Conservation (phyloP, 2,888 invertebrate species). For the Drosophila monieri region DNA sequence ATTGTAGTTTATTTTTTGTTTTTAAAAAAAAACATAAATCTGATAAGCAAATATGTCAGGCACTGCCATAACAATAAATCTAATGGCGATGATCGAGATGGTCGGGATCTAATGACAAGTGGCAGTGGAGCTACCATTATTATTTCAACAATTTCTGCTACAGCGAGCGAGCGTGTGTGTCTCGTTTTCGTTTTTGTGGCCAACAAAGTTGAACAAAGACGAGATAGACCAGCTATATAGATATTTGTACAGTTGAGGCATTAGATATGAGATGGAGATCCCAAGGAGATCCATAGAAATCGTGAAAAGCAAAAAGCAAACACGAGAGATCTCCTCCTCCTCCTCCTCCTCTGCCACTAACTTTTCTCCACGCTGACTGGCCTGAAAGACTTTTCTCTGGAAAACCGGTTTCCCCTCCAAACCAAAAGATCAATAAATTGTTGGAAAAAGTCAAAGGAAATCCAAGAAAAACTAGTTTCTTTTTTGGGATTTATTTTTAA, state of each 20-base stretch:
- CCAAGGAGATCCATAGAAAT: not conserved
- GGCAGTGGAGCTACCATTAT: constrained; percentile 44
- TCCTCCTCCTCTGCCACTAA: constrained; percentile 5
- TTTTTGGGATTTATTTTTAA: too few species aligned
- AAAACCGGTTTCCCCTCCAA: constrained; percentile 17
- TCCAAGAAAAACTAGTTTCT: not conserved
- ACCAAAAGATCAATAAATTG: constrained; percentile 21
- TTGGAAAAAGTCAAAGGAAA: not conserved
- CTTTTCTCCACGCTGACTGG: constrained; percentile 18
- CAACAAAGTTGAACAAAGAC: constrained; percentile 19
- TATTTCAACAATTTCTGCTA: constrained; percentile 1
- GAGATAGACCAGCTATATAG: constrained; percentile 39
- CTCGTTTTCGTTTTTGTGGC: constrained; percentile 4
- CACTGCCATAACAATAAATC: constrained; percentile 36
- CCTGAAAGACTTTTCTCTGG: constrained; percentile 13
- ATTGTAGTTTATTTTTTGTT: constrained; percentile 25
- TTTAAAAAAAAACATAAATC: constrained; percentile 69
- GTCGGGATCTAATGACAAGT: constrained; percentile 46
- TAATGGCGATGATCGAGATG: constrained; percentile 24
- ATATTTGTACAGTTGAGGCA: constrained; percentile 11
- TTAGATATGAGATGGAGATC: constrained; percentile 3
- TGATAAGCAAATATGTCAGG: constrained; percentile 78
- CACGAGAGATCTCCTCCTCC: constrained; percentile 3
- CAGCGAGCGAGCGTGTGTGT: not conserved
- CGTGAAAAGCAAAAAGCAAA: not conserved